Evolutionary conservation across 2,113 vertebrate species (phyloP).

Genomic region (Saccopteryx bilineata): DNA sequence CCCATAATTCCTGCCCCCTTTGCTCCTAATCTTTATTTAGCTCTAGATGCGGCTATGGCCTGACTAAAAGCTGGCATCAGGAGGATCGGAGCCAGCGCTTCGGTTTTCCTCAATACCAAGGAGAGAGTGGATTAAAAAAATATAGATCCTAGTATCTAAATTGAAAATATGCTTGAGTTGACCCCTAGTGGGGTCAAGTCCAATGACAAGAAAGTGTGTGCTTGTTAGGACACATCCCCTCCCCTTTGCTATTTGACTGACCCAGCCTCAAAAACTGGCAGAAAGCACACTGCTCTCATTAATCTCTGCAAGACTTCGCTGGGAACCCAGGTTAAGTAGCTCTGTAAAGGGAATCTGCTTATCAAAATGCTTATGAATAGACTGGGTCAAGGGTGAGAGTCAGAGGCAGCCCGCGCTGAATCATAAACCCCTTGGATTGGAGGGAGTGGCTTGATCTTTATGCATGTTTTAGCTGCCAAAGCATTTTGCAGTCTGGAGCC

Average conservation of each 20-base stretch:
- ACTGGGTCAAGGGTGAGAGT: background rate
- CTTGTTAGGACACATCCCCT: background rate
- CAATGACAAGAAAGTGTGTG: background rate
- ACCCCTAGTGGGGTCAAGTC: background rate
- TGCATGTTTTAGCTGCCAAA: conserved; percentile 5
- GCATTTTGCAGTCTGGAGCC: conserved; percentile 40
- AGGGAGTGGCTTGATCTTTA: background rate
- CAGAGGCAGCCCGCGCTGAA: background rate
- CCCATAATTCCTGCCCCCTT: background rate
- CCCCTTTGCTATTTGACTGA: background rate
- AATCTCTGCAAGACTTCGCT: conserved; percentile 17
- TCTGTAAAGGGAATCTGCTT: conserved; percentile 40
- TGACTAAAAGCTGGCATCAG: background rate
- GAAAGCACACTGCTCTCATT: conserved; percentile 8
- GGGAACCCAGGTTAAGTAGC: conserved; percentile 16
- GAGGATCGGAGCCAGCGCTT: background rate
- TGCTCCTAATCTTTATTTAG: conserved; percentile 22
- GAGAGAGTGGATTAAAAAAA: background rate
- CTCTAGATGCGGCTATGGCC: background rate
- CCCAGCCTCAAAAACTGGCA: background rate
- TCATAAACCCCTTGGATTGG: background rate
- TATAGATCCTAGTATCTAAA: background rate
- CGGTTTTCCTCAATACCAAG: background rate
- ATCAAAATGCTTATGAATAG: conserved; percentile 36
- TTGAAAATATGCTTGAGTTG: conserved; percentile 33